Evolutionary conservation across 1,140 invertebrate genomes (phyloP).

Genomic region (Pectinophora gossypiella): DNA sequence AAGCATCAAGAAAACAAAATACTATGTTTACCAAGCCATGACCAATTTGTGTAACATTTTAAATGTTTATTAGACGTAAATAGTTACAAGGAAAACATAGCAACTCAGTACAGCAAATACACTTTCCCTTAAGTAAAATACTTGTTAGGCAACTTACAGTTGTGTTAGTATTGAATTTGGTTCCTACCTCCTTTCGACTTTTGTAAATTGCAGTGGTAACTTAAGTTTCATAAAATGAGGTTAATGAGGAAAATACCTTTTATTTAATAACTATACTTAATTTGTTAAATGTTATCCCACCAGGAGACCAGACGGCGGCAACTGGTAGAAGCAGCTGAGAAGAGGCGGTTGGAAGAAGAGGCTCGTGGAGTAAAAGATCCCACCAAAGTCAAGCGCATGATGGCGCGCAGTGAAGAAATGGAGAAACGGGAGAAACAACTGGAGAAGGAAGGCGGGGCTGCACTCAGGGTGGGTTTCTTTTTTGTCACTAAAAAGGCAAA

Average conservation of each 20-base stretch:
- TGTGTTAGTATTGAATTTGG: no score
- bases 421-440: slow-evolving; percentile 69
- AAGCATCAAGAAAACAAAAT: no score
- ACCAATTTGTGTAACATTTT: no score
- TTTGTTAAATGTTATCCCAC: slow-evolving; percentile 7
- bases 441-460: slow-evolving; percentile 40
- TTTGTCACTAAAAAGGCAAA: no score
- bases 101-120: no score
- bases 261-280: slow-evolving; percentile 1
- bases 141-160: no score
- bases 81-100: no score
- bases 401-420: slow-evolving; percentile 72
- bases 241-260: background rate
- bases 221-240: background rate
- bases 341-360: slow-evolving; percentile 72
- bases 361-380: slow-evolving; percentile 77
- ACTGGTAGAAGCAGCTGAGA: slow-evolving; percentile 77
- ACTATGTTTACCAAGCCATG: no score
- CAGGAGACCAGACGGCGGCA: slow-evolving; percentile 77
- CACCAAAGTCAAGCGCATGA: slow-evolving; percentile 70
- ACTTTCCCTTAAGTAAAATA: no score
- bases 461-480: slow-evolving; percentile 42
- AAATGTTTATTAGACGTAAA: no score
- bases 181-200: no score
- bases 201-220: background rate